Evolutionary conservation across 2,797 vertebrate species (phyloP).

Genomic region (Melanitta fusca): DNA sequence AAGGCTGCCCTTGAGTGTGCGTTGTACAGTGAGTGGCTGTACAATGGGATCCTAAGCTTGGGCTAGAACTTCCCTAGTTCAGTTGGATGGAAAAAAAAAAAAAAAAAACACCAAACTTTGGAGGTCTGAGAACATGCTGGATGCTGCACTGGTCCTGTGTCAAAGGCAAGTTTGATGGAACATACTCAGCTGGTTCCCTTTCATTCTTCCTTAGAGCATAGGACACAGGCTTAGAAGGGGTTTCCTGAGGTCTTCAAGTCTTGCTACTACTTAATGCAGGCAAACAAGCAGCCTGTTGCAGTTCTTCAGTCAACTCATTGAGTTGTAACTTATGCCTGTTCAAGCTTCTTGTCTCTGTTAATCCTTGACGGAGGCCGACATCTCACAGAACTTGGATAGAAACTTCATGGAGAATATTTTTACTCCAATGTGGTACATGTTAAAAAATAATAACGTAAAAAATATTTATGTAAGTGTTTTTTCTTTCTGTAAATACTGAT

Average conservation of each 20-base stretch:
- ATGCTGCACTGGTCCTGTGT: not conserved
- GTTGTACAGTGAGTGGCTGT: not conserved
- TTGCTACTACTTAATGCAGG: not conserved
- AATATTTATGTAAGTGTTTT: not conserved
- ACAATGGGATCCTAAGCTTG: not conserved
- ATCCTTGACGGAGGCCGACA: not conserved
- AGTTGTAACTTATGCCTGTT: not conserved
- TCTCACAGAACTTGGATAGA: not conserved
- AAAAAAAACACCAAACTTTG: not conserved
- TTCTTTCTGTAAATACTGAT: slow-evolving; percentile 56
- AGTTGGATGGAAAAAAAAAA: not conserved
- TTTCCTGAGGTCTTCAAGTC: not conserved
- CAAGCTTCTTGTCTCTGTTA: not conserved
- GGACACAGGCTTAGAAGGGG: not conserved
- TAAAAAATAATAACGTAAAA: not conserved
- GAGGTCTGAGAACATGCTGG: not conserved
- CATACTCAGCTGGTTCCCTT: not conserved
- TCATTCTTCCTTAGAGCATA: not conserved
- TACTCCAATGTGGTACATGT: not conserved
- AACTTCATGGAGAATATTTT: not conserved
- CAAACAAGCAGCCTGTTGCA: not conserved
- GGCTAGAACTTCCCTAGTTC: not conserved
- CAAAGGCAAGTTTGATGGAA: not conserved
- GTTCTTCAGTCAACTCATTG: not conserved
- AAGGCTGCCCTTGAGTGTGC: not conserved